Evolutionary conservation across 2,797 vertebrate species (phyloP).

Genomic region (Aythya fuligula): DNA sequence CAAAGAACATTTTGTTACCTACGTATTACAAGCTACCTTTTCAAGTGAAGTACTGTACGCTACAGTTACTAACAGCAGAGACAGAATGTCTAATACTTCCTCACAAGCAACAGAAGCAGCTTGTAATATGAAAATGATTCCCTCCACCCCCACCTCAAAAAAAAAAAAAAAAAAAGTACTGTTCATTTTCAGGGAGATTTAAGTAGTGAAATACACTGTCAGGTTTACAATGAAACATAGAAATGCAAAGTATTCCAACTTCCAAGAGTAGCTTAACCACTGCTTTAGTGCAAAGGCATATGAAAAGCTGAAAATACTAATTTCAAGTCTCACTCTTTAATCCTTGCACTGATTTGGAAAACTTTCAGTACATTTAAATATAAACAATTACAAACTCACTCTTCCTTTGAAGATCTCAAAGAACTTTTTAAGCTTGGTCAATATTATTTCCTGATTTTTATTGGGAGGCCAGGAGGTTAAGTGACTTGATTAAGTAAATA

Average conservation of each 20-base stretch:
- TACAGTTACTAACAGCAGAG: slow-evolving; percentile 71
- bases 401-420: background rate
- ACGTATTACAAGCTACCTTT: slow-evolving; percentile 76
- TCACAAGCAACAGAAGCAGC: slow-evolving; percentile 75
- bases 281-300: slow-evolving; percentile 12
- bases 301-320: slow-evolving; percentile 26
- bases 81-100: slow-evolving; percentile 78
- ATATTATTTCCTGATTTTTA: background rate
- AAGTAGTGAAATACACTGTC: slow-evolving; percentile 14
- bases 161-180: background rate
- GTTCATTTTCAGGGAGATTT: slow-evolving; percentile 32
- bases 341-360: background rate
- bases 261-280: background rate
- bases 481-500: background rate
- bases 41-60: slow-evolving; percentile 61
- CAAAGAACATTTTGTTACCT: slow-evolving; percentile 80
- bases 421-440: background rate
- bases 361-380: background rate
- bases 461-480: background rate
- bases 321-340: slow-evolving; percentile 1
- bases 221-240: slow-evolving; percentile 9
- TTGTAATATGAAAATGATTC: slow-evolving; percentile 37
- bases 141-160: background rate
- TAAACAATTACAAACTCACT: background rate
- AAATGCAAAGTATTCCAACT: slow-evolving; percentile 34